These are phyloP conservation scores for Camarhynchus parvulus DNA, from an alignment of 2,113 vertebrate species.

Conservation along the genomic window DNA sequence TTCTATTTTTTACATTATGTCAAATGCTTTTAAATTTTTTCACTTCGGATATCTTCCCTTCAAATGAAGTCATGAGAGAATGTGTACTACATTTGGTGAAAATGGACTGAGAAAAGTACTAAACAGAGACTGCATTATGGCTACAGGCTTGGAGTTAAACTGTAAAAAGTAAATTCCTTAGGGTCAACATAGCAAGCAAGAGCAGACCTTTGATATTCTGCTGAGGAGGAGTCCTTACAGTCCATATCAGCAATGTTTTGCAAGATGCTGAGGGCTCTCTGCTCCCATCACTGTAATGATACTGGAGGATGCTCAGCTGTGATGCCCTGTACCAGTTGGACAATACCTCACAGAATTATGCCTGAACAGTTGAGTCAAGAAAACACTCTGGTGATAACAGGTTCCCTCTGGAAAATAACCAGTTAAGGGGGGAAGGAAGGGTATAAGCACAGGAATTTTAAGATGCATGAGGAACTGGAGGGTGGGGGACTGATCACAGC, in stretches of 20 bases:
- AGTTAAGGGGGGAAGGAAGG: neutral
- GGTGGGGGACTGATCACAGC: neutral
- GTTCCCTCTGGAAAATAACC: neutral
- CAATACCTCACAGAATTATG: neutral
- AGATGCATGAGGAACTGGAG: neutral
- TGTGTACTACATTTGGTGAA: neutral
- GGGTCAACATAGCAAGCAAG: neutral
- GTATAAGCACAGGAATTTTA: neutral
- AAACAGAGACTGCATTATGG: neutral
- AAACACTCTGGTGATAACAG: neutral
- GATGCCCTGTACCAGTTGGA: neutral
- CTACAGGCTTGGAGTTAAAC: neutral
- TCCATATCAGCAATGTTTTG: neutral
- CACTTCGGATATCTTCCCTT: neutral
- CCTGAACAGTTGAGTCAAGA: neutral
- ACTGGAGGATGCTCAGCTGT: neutral
- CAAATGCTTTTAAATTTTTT: neutral
- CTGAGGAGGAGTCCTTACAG: neutral
- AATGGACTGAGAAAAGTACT: neutral
- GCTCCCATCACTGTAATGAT: neutral
- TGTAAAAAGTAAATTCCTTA: slow-evolving; percentile 10
- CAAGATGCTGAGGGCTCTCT: neutral
- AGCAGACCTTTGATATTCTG: neutral
- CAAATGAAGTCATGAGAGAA: neutral
- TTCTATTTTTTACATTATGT: neutral